Base-by-base conservation (phyloP, 2,888 invertebrate genomes). In the Drosophila longiperda region DNA sequence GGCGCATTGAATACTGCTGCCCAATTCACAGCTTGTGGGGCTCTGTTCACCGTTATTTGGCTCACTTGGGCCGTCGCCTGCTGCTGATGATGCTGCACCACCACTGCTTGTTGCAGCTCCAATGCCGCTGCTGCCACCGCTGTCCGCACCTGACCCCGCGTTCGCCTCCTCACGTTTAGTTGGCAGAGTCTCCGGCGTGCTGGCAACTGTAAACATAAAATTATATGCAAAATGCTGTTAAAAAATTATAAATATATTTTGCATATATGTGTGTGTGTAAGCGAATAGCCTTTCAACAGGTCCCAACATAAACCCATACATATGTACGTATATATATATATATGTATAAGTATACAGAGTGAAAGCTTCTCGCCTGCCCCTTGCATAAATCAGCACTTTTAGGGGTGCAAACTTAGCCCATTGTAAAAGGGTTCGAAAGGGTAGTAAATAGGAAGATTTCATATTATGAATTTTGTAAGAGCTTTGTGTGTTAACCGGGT, bases 171-270 rank as follows among this genome's bases (percentile, higher is more conserved):
- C 95, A 91, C 94, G 94, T 83, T 94, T 91, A 38, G 68, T 74
- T 92, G 94, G 92, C 82, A 94, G 93, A 92, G 95, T 94, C 93
- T 96, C 97, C 85, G 97, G 97, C 82, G 97, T 96, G 94, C 96
- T 97, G 93, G 97, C 97, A 94, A 97, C 97, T 97, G 95, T 67
- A 96, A 96, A 92, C 92, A 92, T 67, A 63, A 72, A 74, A 80
- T 63, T 40, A 75, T 33, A 86, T 75, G 60, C 23, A 58, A 74
- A 66, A 65, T 34, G 36, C 36, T 29, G 50, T 80, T 71, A 74
- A 70, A 59, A 77, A 70, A 65, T 54, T 45, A 3, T 38, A 38
- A 20, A 23, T 48, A 34, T 26, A 9, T 52, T 59, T 9, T 33
- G 40, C 20, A 52, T 32, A 29, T 42, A 3, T 23, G 15, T 32